A percentile compares a stretch with the other conserved stretches of the same genome.
Conservation (phyloP, 2,888 invertebrate species). For the Scaptomyza cyrtandrae region DNA sequence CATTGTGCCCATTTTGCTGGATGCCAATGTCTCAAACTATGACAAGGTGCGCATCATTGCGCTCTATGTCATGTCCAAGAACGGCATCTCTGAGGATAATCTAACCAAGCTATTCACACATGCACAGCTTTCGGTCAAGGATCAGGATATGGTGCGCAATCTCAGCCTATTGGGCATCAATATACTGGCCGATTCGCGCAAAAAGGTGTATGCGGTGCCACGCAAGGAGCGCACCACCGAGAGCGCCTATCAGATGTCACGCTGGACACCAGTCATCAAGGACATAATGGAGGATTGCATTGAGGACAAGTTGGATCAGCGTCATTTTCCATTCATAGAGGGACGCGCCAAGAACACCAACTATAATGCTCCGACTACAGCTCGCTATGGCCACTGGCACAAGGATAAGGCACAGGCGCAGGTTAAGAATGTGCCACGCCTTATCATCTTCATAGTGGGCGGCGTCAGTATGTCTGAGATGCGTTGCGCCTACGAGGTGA, state of each 20-base stretch:
- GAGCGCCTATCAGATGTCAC: slow-evolving; percentile 99
- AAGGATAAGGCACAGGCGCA: slow-evolving; percentile 98
- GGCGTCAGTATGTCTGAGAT: slow-evolving; percentile 98
- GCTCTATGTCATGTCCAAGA: slow-evolving; percentile 98
- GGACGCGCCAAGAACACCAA: slow-evolving; percentile 94
- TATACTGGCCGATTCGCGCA: slow-evolving; percentile 96
- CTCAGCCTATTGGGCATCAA: slow-evolving; percentile 96
- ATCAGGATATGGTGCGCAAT: slow-evolving; percentile 98
- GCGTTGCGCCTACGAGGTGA: slow-evolving; percentile 99
- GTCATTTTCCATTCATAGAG: slow-evolving; percentile 97
- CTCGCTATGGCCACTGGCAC: slow-evolving; percentile 99
- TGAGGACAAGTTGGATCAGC: slow-evolving; percentile 97
- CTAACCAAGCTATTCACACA: slow-evolving; percentile 98
- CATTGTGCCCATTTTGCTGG: slow-evolving; percentile 98
- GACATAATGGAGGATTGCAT: slow-evolving; percentile 99
- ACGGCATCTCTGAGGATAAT: slow-evolving; percentile 99
- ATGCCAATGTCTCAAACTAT: slow-evolving; percentile 92
- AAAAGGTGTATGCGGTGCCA: slow-evolving; percentile 94
- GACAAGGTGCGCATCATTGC: slow-evolving; percentile 99
- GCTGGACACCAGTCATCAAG: slow-evolving; percentile 99
- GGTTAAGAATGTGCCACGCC: slow-evolving; percentile 96
- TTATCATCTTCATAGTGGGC: slow-evolving; percentile 98
- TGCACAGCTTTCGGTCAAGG: slow-evolving; percentile 95
- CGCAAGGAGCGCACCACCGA: slow-evolving; percentile 98
- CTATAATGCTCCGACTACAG: slow-evolving; percentile 96